Evolutionary conservation across 2,888 invertebrate species (phyloP), one percentile per base, ranked within the genome.

Genomic region (Acleris literana): DNA sequence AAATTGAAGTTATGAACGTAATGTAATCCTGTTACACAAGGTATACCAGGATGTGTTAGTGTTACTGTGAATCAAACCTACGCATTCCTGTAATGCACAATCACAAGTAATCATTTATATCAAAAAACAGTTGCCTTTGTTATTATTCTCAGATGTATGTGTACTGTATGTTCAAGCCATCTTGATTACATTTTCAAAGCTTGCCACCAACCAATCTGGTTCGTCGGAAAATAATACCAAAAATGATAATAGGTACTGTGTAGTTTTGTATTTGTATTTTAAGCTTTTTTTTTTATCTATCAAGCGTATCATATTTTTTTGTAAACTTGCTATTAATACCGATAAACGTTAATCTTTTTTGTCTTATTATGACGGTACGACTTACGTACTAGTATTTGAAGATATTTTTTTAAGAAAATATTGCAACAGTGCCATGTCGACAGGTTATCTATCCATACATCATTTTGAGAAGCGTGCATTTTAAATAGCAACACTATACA

Each of bases 341-440:
- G 9, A 9, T 33, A 33, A 11, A 33, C 2, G 33, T 11, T 1
- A 33, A 33, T 33, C 11, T 13, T 44, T 44, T 55, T 48, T 54
- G n/a, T 61, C 51, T 51, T 39, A 61, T 61, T 61, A 61, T n/a
- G n/a, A n/a, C 22, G 46, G 25, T 46, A 48, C 33, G 56, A 56
- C 43, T 46, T 62, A 62, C 52, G 43, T 54, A 39, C 33, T 29
- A 51, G 29, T 59, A 16, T 13, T 20, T 46, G 46, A 18, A 51
- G 0, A 11, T 16, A 44, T 44, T 44, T 1, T 66, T 56, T 39
- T 57, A 46, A 16, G 48, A 57, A 52, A 57, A 48, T 18, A 25
- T 66, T 56, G 53, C 62, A 66, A 62, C 56, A 62, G 57, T 52
- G 48, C 17, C 25, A 55, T 57, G 61, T 57, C 57, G 62, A 48